phyloP scores from a whole-genome alignment of 2,797 vertebrate genomes.

The Melanotaenia parkinsoni region DNA sequence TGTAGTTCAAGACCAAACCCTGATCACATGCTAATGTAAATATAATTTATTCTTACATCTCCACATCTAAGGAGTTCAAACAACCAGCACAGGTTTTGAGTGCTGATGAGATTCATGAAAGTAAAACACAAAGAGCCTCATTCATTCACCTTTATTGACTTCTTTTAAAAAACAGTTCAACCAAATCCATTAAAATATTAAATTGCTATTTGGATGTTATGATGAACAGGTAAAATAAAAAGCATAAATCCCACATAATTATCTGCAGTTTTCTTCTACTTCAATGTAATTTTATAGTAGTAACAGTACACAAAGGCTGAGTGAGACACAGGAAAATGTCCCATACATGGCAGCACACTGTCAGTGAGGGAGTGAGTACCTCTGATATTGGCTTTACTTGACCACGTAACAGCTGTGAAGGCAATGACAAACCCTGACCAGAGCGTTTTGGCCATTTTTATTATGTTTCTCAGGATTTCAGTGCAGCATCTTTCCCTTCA shows the following conservation, averaged over 20 bases:
- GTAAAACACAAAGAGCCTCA: constrained; percentile 30
- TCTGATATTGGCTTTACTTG: constrained; percentile 52
- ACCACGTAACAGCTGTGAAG: constrained; percentile 62
- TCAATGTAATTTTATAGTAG: constrained; percentile 46
- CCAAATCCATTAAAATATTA: constrained; percentile 76
- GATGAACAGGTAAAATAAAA: constrained; percentile 23
- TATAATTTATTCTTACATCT: background rate
- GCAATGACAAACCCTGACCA: constrained; percentile 70
- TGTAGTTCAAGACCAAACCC: background rate
- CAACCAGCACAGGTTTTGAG: constrained; percentile 40
- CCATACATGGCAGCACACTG: constrained; percentile 51
- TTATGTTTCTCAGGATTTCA: constrained; percentile 41
- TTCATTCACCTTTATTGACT: constrained; percentile 79
- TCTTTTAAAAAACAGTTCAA: constrained; percentile 77
- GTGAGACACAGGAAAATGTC: constrained; percentile 47
- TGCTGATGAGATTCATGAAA: constrained; percentile 1
- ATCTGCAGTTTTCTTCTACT: constrained; percentile 31
- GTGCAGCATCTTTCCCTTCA: constrained; percentile 55
- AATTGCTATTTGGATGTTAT: constrained; percentile 66
- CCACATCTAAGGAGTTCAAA: constrained; percentile 6
- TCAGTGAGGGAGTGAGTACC: constrained; percentile 43
- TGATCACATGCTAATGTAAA: background rate
- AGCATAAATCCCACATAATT: constrained; percentile 29
- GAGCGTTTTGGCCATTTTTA: constrained; percentile 52
- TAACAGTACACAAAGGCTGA: constrained; percentile 54